Evolutionary conservation across 2,797 vertebrate genomes (phyloP).

Genomic region (Sternarchorhynchus goeldii): DNA sequence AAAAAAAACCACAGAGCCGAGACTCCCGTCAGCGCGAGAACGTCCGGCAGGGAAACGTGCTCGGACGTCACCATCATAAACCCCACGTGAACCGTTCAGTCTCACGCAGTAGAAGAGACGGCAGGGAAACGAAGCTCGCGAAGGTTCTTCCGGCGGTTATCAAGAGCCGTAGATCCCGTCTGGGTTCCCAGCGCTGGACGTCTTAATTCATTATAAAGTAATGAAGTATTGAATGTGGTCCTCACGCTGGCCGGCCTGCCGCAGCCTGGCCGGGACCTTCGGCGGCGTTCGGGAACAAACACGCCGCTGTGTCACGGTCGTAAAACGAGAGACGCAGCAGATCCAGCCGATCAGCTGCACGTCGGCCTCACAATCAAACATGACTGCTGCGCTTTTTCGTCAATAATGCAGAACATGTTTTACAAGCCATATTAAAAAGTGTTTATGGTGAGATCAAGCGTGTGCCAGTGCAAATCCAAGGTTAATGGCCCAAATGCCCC

Average conservation of each 20-base stretch:
- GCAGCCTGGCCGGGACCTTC: constrained; percentile 67
- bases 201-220: constrained; percentile 69
- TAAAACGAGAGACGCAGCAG: constrained; percentile 28
- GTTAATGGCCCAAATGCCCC: background rate
- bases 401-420: too few relatives aligned
- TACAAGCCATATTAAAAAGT: too few relatives aligned
- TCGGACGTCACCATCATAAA: background rate
- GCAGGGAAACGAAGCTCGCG: background rate
- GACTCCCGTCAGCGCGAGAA: background rate
- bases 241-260: constrained; percentile 57
- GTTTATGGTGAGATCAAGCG: background rate
- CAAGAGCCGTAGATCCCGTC: constrained; percentile 26
- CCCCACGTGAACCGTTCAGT: background rate
- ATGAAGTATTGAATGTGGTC: constrained; percentile 65
- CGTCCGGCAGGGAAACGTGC: too few relatives aligned
- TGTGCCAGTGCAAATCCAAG: background rate
- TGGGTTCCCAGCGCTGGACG: constrained; percentile 48
- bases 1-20: background rate
- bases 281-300: constrained; percentile 48
- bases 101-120: background rate
- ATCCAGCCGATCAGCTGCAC: constrained; percentile 32
- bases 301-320: background rate
- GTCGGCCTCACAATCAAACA: background rate
- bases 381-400: background rate
- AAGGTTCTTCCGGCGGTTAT: constrained; percentile 14